Conservation (phyloP, 2,113 vertebrate species). For the Onychostruthus taczanowskii region DNA sequence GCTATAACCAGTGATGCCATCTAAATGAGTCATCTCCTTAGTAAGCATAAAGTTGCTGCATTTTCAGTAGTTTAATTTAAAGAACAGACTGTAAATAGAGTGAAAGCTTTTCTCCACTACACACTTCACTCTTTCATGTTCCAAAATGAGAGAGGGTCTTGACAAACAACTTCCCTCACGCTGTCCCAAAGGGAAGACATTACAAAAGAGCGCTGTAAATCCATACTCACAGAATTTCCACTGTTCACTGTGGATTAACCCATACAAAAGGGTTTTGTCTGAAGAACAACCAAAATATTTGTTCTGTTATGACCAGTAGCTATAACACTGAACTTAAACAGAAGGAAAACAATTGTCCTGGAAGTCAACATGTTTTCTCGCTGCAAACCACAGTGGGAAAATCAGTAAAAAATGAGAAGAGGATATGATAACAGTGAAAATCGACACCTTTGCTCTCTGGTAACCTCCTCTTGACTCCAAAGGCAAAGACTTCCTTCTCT, state of each 20-base stretch:
- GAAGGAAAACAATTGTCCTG: neutral
- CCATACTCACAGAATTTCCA: neutral
- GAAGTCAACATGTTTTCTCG: neutral
- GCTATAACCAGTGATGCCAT: neutral
- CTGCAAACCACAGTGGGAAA: neutral
- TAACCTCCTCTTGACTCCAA: conserved; percentile 1
- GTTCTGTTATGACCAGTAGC: neutral
- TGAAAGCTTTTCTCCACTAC: neutral
- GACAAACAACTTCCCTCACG: neutral
- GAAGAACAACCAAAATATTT: neutral
- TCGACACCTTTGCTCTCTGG: neutral
- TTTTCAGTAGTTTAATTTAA: neutral
- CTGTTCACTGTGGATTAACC: neutral
- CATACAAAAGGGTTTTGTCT: neutral
- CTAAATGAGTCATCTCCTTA: neutral
- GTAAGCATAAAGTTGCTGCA: neutral
- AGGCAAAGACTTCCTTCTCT: neutral
- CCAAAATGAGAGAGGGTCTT: neutral
- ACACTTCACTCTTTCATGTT: neutral
- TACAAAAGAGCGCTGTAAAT: neutral
- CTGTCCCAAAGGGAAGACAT: neutral
- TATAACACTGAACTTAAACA: neutral
- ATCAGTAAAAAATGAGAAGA: neutral
- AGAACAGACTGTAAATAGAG: neutral
- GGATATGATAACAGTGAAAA: neutral